Conservation (phyloP, 2,797 vertebrate genomes). For the Gephyroberyx darwinii region DNA sequence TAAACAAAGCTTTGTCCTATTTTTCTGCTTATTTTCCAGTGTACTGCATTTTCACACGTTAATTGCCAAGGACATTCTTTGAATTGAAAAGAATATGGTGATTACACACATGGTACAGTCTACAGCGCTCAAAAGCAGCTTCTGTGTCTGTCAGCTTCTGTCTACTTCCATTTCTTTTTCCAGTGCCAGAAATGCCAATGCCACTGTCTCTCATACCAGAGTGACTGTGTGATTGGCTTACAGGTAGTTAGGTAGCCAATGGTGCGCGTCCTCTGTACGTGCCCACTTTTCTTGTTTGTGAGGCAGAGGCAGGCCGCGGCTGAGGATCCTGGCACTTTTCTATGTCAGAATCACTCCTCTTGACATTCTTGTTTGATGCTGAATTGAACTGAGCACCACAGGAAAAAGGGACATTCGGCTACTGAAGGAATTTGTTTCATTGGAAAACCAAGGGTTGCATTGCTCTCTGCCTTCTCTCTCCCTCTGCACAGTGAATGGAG, state of each 20-base stretch:
- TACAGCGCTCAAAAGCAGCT: neutral
- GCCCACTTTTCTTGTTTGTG: conserved; percentile 32
- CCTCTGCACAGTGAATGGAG: conserved; percentile 39
- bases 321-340: conserved; percentile 42
- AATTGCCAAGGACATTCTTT: conserved; percentile 50
- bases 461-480: conserved; percentile 22
- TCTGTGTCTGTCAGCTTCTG: neutral
- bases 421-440: conserved; percentile 48
- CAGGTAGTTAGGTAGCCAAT: conserved; percentile 62
- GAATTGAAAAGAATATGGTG: conserved; percentile 13
- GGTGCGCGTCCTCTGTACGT: conserved; percentile 54
- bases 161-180: neutral
- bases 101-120: neutral
- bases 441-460: conserved; percentile 43
- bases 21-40: conserved; percentile 44
- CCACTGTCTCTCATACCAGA: conserved; percentile 9
- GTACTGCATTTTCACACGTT: conserved; percentile 44
- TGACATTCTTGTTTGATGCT: conserved; percentile 59
- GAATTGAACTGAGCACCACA: conserved; percentile 35
- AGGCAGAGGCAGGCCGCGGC: conserved; percentile 21
- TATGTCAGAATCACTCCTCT: conserved; percentile 54
- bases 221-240: conserved; percentile 48
- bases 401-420: conserved; percentile 26
- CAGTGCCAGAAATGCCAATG: conserved; percentile 7
- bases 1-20: conserved; percentile 61